Percentiles rank a stretch among this genome's conserved stretches.
Evolutionary conservation across 1,140 invertebrate species (phyloP).

Genomic region (Pseudomyrmex flavicornis): DNA sequence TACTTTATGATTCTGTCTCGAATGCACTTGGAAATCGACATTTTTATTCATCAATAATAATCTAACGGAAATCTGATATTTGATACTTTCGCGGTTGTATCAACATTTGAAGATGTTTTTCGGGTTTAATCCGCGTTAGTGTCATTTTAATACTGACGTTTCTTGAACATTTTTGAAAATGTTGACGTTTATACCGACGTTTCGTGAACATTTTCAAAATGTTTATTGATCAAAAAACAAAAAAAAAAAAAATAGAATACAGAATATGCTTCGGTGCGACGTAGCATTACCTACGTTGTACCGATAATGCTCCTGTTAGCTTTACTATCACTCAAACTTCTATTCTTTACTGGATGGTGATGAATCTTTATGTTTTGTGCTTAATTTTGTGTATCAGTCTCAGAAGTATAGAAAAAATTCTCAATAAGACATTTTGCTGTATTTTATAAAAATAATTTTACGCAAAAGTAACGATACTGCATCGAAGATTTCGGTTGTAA

Average conservation of each 20-base stretch:
- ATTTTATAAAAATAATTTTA: conserved; percentile 49
- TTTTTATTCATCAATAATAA: conserved; percentile 36
- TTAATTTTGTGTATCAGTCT: no score
- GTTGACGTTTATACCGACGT: no score
- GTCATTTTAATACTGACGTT: no score
- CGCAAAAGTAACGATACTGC: conserved; percentile 37
- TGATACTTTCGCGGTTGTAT: no score
- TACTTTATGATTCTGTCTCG: conserved; percentile 13
- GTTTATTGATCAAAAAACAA: background rate
- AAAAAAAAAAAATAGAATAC: conserved; percentile 12
- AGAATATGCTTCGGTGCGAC: background rate
- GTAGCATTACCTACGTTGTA: background rate
- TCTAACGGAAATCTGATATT: background rate
- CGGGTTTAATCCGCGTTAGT: no score
- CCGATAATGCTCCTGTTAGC: background rate
- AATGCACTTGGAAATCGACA: background rate
- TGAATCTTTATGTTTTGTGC: no score
- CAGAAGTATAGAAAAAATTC: no score
- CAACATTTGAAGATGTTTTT: no score
- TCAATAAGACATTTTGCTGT: conserved; percentile 1
- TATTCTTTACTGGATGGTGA: no score
- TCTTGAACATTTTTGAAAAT: no score
- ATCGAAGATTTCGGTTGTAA: conserved; percentile 25
- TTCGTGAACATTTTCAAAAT: no score
- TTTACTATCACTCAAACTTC: background rate